Evolutionary conservation across 1,140 invertebrate species (phyloP).

Genomic region (Tenebrio molitor): DNA sequence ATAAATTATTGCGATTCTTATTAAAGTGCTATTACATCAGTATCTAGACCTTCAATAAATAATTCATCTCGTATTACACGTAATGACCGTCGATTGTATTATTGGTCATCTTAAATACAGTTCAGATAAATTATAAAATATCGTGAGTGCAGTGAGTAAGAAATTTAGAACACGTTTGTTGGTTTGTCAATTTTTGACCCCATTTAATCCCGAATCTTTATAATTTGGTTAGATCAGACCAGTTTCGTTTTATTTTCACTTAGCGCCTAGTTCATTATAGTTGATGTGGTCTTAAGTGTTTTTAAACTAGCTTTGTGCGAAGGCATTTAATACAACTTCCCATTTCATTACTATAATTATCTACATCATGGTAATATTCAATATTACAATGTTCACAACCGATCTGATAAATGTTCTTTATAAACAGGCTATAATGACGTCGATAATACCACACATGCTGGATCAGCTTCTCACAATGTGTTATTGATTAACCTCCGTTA

Average conservation of each 20-base stretch:
- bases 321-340: constrained; percentile 43
- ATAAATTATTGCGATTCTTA: too few relatives aligned
- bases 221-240: not conserved
- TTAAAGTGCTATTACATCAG: too few relatives aligned
- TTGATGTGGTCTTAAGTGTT: constrained; percentile 46
- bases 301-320: constrained; percentile 47
- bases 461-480: constrained; percentile 27
- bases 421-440: constrained; percentile 41
- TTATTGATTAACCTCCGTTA: constrained; percentile 40
- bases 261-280: constrained; percentile 43
- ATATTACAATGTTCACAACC: constrained; percentile 48
- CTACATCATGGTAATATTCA: constrained; percentile 48
- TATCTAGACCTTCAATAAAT: too few relatives aligned
- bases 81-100: too few relatives aligned
- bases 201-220: not conserved
- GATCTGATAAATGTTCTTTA: constrained; percentile 49
- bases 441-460: constrained; percentile 46
- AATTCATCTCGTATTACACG: too few relatives aligned
- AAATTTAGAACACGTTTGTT: too few relatives aligned
- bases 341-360: constrained; percentile 50
- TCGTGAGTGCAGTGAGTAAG: too few relatives aligned
- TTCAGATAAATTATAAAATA: too few relatives aligned
- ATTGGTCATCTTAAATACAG: too few relatives aligned
- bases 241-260: constrained; percentile 30
- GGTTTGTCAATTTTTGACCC: too few relatives aligned